phyloP scores from a whole-genome alignment of 2,888 invertebrate genomes.

The Trachelus iudaicus region DNA sequence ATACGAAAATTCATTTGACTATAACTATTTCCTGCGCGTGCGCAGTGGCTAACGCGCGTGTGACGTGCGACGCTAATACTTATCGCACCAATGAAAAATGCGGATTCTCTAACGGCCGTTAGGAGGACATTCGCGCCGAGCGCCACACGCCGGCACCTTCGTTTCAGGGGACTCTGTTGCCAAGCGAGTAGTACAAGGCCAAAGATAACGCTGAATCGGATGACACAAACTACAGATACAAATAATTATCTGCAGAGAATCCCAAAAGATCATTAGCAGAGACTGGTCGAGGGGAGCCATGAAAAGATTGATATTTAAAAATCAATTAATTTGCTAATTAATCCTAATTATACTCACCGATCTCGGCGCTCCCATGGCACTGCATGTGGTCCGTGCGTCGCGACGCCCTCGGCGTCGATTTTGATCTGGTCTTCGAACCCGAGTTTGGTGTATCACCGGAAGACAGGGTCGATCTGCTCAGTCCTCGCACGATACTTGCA shows the following conservation, averaged over 20 bases:
- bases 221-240: not conserved
- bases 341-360: not conserved
- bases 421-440: not conserved
- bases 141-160: not conserved
- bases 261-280: not conserved
- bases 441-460: slow-evolving; percentile 26
- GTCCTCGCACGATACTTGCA: slow-evolving; percentile 39
- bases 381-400: slow-evolving; percentile 1
- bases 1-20: not conserved
- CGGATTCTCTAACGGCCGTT: not conserved
- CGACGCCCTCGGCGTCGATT: slow-evolving; percentile 5
- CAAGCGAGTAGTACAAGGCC: not conserved
- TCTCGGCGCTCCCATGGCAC: not conserved
- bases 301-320: not conserved
- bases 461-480: slow-evolving; percentile 42
- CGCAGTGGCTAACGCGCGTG: not conserved
- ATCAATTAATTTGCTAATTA: not conserved
- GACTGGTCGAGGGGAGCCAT: not conserved
- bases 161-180: not conserved
- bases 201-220: not conserved
- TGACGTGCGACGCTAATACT: not conserved
- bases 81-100: not conserved
- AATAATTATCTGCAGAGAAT: not conserved
- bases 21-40: not conserved
- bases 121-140: not conserved